Base-by-base conservation (phyloP, 1,140 invertebrate species). In the Homarus americanus region DNA sequence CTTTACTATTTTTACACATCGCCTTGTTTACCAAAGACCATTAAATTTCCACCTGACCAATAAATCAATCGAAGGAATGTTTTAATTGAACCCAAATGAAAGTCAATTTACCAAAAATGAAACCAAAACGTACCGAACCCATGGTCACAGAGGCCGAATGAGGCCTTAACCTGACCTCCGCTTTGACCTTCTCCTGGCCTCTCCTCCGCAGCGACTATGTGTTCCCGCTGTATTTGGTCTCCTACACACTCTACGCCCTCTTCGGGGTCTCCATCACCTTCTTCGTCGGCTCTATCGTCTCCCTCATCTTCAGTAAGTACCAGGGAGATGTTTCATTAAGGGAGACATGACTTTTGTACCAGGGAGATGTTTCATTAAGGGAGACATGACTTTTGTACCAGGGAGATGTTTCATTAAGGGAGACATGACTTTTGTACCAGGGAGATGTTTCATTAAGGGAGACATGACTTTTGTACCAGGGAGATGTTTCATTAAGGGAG, bases 181-280 rank as follows among this genome's bases (percentile, higher is more conserved):
- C 24, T 24, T 63, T 24, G 53, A 12, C 10, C 9, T 75, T 10
- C 72, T 12, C 32, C 17, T 75, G 10, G 17, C 28, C 28, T 28
- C 49, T 38, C 72, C 38, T 28, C 34, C 7, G 34, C 72, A 80
- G 87, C 34, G 53, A 79, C 38, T 66, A 88, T 78, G 78, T 80
- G 32, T 88, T 88, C 58, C 87, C 87, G 9, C 38, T 88, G 20
- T 88, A 88, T 36, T 49, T 82, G 36, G 28, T 88, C 24, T 88
- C 87, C 78, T 88, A 88, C 78, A 80, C 87, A 2, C 76, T 88
- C 34, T 88, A 88, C 34, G 66, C 78, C 58, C 34, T 88, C 76
- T 76, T 63, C 38, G 87, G 87, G n/a, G n/a, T n/a, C n/a, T n/a
- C n/a, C n/a, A n/a, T n/a, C n/a, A n/a, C n/a, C n/a, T n/a, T n/a